A percentile compares a stretch with the other conserved stretches of the same genome.
Conservation (phyloP, 2,113 vertebrate genomes). For the Urocolius indicus region DNA sequence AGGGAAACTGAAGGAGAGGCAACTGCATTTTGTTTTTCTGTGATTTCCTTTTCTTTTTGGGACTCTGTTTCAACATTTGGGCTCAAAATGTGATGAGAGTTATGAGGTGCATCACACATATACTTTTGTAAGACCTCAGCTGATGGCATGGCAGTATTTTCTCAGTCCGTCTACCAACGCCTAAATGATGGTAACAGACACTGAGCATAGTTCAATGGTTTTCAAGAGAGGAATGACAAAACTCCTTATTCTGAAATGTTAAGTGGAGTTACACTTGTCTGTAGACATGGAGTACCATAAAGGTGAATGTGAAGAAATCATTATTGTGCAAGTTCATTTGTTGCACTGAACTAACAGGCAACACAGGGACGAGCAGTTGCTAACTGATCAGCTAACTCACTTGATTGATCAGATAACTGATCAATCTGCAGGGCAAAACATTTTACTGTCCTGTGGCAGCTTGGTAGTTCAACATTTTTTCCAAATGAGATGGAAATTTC, state of each 20-base stretch:
- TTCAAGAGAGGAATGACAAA: neutral
- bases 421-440: neutral
- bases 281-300: neutral
- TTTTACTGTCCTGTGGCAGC: neutral
- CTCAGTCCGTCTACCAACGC: neutral
- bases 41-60: neutral
- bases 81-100: neutral
- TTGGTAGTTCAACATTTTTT: neutral
- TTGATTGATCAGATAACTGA: neutral
- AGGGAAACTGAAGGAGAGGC: neutral
- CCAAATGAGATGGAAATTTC: neutral
- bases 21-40: neutral
- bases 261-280: neutral
- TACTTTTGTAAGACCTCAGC: neutral
- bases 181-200: neutral
- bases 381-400: neutral
- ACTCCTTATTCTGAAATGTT: neutral
- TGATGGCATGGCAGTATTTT: neutral
- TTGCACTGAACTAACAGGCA: neutral
- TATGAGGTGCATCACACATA: fast-evolving
- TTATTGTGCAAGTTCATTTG: neutral
- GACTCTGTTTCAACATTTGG: neutral
- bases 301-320: neutral
- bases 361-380: neutral
- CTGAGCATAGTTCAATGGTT: neutral